Evolutionary conservation across 2,888 invertebrate species (phyloP), one percentile per base, ranked within the genome.

Genomic region (Papilio protenor): DNA sequence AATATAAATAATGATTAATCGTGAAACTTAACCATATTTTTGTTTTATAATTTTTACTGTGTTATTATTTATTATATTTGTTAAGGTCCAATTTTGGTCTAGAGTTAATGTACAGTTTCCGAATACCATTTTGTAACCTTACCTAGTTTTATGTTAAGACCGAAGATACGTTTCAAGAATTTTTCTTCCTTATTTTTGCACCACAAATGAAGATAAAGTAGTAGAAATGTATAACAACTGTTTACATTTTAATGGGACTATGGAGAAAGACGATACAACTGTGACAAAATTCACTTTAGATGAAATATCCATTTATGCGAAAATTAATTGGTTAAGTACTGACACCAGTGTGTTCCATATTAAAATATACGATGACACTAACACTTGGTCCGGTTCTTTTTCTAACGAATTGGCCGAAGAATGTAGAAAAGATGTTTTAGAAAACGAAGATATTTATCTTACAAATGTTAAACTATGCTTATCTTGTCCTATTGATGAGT

Each of bases 371-470:
- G 87, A 88, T 45, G 85, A 85, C 40, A 82, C 85, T 18, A 82
- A 81, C 5, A 84, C 84, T 79, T 92, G 93, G 93, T 85, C 88
- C 0, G 94, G 94, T 0, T 82, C 79, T 47, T 92, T 86, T 81
- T 85, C 90, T 2, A 83, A 83, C 8, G 87, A 89, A 73, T 85
- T 82, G 14, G 88, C 90, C 0, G 82, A 85, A 77, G 80, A 83
- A 73, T 88, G 86, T 75, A 82, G 84, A 73, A 82, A 87, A 33
- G 80, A 83, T 2, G 81, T 86, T 18, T 84, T 86, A 16, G 90
- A 91, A 80, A 83, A 79, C 21, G 83, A 84, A 80, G 83, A 86
- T 14, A 83, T 87, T 16, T 94, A 93, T 82, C 81, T 78, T 40
- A 79, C 74, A 6, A 88, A 88, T 80, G 84, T 90, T 1, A 86